Conservation (phyloP, 2,888 invertebrate species). For the Mylabris sibirica region DNA sequence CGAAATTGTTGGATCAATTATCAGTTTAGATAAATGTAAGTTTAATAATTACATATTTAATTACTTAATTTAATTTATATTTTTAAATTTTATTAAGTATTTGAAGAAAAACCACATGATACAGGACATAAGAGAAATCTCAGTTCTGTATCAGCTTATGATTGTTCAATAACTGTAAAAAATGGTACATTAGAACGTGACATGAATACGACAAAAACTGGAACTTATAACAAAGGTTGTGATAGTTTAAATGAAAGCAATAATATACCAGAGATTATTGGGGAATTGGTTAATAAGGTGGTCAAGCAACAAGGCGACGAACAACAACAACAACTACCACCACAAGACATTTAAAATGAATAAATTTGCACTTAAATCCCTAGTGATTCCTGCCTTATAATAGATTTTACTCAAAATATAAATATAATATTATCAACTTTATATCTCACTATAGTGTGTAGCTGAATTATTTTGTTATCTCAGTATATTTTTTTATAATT, state of each 20-base stretch:
- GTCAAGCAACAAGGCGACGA: background rate
- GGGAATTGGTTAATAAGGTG: background rate
- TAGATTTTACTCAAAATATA: slow-evolving; percentile 22
- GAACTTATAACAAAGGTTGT: slow-evolving; percentile 2
- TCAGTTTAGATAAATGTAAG: slow-evolving; percentile 84
- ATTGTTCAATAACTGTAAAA: slow-evolving; percentile 38
- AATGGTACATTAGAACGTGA: slow-evolving; percentile 20
- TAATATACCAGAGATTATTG: slow-evolving; percentile 8
- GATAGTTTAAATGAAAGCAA: slow-evolving; percentile 9
- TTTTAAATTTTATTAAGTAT: slow-evolving; percentile 66
- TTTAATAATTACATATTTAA: slow-evolving; percentile 33
- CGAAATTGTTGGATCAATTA: slow-evolving; percentile 80
- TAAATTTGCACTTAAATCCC: slow-evolving; percentile 32
- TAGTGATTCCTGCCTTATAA: slow-evolving; percentile 38
- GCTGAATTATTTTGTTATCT: slow-evolving; percentile 9
- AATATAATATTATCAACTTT: slow-evolving; percentile 26
- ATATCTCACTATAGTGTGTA: slow-evolving; percentile 23
- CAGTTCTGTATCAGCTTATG: slow-evolving; percentile 50
- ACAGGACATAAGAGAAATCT: slow-evolving; percentile 54
- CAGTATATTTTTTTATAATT: slow-evolving; percentile 11
- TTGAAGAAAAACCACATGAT: slow-evolving; percentile 72
- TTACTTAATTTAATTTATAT: slow-evolving; percentile 18
- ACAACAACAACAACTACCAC: background rate
- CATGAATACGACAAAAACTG: slow-evolving; percentile 5
- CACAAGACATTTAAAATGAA: background rate